Conservation (phyloP, 2,797 vertebrate species). For the Pipistrellus pygmaeus region DNA sequence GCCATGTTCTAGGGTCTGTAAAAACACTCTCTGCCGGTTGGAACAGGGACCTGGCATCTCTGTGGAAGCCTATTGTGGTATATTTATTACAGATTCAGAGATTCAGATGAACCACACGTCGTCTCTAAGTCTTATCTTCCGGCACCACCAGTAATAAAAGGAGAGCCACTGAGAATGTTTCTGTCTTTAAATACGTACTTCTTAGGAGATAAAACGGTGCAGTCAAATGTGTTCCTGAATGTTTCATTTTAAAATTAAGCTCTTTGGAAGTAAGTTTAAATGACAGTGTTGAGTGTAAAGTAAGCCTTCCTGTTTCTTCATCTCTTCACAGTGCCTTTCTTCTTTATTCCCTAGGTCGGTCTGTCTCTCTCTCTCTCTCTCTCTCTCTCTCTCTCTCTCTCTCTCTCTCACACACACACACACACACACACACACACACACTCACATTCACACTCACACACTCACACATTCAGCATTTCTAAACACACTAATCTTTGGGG, state of each 20-base stretch:
- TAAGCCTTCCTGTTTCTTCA: conserved; percentile 16
- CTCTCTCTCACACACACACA: too few relatives aligned
- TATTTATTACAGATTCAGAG: conserved; percentile 34
- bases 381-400: too few relatives aligned
- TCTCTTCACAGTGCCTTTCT: neutral
- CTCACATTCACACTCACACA: neutral
- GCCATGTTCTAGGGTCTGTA: neutral
- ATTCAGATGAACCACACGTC: conserved; percentile 8
- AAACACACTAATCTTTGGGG: neutral
- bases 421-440: neutral
- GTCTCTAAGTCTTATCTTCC: conserved; percentile 21
- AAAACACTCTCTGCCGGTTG: neutral
- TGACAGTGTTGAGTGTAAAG: neutral
- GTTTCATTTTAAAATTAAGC: conserved; percentile 64
- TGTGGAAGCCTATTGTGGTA: neutral
- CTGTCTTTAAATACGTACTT: conserved; percentile 61
- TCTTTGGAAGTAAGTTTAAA: conserved; percentile 61
- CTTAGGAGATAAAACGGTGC: conserved; percentile 42
- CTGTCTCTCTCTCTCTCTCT: too few relatives aligned
- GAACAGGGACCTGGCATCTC: neutral
- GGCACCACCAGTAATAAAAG: conserved; percentile 52
- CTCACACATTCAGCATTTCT: conserved; percentile 28
- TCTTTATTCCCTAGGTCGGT: neutral
- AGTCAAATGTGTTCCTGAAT: conserved; percentile 46
- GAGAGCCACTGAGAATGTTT: conserved; percentile 27